Evolutionary conservation across 2,797 vertebrate species (phyloP), one percentile per base, ranked within the genome.

Genomic region (Eulemur mongoz): DNA sequence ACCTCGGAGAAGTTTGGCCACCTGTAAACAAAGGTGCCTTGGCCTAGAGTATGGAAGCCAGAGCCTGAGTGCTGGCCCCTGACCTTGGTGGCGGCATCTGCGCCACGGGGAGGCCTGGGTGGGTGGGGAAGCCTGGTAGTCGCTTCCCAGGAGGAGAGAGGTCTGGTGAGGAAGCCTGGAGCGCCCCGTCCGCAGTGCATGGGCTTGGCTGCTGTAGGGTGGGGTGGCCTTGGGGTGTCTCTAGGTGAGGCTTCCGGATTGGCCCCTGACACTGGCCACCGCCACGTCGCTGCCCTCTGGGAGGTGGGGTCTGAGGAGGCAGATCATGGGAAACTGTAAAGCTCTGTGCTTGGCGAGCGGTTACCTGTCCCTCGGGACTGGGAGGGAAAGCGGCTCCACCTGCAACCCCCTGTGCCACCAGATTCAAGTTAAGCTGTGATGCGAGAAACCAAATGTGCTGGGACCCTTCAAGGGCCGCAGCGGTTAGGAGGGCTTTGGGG

Each of bases 211-310:
- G 48, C 32, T 1, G 4, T 22, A 14, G 43, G 22, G 40, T 4
- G 72, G 14, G 27, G 65, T 1, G 0, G 30, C 27, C 0, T 13
- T 14, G 32, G 11, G 22, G 32, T 69, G 54, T 35, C 9, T 25
- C 6, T 13, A 43, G 13, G 45, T 1, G 1, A 52, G 78, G 40
- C 50, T 63, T 81, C 79, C 5, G 17, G 67, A 27, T 12, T 54
- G 11, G 22, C 17, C 4, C 22, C 2, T 40, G 67, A 40, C 35
- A 2, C 18, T 0, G 0, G n/a, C 32, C 1, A 0, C 32, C 2
- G 0, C 54, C 14, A 1, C 0, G 7, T 20, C 0, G 7, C 25
- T n/a, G 59, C 9, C 4, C 45, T 75, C 78, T 84, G 81, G 2
- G 52, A n/a, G 6, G 20, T 1, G 9, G 20, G 52, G 14, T 27